These are phyloP conservation scores for Shinisaurus crocodilurus DNA, from an alignment of 2,113 vertebrate species.

Conservation along the genomic window DNA sequence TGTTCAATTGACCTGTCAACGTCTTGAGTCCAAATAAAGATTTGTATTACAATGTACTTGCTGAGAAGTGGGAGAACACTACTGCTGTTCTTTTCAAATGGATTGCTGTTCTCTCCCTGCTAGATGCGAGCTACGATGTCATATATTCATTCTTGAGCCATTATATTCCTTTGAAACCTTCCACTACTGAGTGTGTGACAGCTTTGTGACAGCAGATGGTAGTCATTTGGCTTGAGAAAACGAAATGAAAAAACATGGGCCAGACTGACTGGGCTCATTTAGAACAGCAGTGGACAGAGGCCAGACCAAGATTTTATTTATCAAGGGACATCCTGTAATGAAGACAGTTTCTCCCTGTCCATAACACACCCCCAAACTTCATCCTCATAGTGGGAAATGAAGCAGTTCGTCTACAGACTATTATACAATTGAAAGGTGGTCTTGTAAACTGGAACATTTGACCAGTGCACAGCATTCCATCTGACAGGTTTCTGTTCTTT, in stretches of 20 bases:
- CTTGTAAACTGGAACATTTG: constrained; percentile 62
- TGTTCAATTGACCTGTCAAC: constrained; percentile 94
- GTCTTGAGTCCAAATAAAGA: constrained; percentile 92
- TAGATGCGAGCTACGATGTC: constrained; percentile 72
- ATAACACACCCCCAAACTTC: constrained; percentile 23
- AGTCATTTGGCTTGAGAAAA: constrained; percentile 85
- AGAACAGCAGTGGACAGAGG: constrained; percentile 81
- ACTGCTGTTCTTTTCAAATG: constrained; percentile 77
- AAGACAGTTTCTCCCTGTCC: constrained; percentile 70
- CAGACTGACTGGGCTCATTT: constrained; percentile 80
- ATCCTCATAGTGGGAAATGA: constrained; percentile 55
- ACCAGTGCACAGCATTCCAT: constrained; percentile 48
- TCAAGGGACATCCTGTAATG: constrained; percentile 73
- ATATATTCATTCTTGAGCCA: constrained; percentile 78
- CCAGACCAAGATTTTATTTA: constrained; percentile 81
- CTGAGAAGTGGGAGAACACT: constrained; percentile 81
- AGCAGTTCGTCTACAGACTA: constrained; percentile 58
- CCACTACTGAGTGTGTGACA: constrained; percentile 81
- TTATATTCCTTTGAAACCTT: constrained; percentile 84
- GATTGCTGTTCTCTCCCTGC: constrained; percentile 74
- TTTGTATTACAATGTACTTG: constrained; percentile 91
- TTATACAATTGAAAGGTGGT: constrained; percentile 61
- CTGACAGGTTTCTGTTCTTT: constrained; percentile 45
- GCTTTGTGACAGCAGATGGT: constrained; percentile 86
- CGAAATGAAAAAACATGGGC: constrained; percentile 80